Evolutionary conservation across 2,888 invertebrate genomes (phyloP).

Genomic region (Apomyelois bistriatella): DNA sequence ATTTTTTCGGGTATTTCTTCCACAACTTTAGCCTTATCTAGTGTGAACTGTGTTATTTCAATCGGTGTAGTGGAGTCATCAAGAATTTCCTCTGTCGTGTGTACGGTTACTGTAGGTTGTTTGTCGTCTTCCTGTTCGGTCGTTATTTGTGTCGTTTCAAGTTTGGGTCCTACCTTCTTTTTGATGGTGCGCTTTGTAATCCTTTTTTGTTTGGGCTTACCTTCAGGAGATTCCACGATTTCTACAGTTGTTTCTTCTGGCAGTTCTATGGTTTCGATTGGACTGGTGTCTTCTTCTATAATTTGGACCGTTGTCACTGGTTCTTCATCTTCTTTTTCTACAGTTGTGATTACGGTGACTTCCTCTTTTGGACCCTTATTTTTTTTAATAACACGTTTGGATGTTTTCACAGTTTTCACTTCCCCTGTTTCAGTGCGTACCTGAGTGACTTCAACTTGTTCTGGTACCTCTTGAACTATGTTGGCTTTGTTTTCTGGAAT

Average conservation of each 20-base stretch:
- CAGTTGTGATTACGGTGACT: conserved; percentile 5
- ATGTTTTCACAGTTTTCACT: conserved; percentile 16
- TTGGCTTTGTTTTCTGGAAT: conserved; percentile 27
- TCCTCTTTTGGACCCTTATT: conserved; percentile 31
- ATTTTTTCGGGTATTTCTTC: conserved; percentile 9
- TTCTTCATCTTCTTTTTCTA: conserved; percentile 5
- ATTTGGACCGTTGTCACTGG: conserved; percentile 1
- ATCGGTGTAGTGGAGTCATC: too few relatives aligned
- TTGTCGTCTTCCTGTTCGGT: conserved; percentile 62
- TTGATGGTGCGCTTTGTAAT: conserved; percentile 49
- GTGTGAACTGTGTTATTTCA: conserved; percentile 47
- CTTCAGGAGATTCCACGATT: conserved; percentile 20
- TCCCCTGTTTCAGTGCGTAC: conserved; percentile 50
- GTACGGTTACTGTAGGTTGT: conserved; percentile 53
- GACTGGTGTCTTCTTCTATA: not conserved
- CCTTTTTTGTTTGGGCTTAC: conserved; percentile 22
- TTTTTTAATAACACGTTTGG: conserved; percentile 34
- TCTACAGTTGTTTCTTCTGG: conserved; percentile 25
- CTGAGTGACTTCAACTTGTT: conserved; percentile 43
- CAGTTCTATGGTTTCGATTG: conserved; percentile 20
- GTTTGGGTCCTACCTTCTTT: conserved; percentile 35
- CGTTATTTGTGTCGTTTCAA: conserved; percentile 41
- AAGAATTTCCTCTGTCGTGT: conserved; percentile 45
- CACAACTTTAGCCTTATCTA: conserved; percentile 34
- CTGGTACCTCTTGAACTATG: conserved; percentile 41